Base-by-base conservation (phyloP, 1,140 invertebrate species). In the Atta cephalotes region DNA sequence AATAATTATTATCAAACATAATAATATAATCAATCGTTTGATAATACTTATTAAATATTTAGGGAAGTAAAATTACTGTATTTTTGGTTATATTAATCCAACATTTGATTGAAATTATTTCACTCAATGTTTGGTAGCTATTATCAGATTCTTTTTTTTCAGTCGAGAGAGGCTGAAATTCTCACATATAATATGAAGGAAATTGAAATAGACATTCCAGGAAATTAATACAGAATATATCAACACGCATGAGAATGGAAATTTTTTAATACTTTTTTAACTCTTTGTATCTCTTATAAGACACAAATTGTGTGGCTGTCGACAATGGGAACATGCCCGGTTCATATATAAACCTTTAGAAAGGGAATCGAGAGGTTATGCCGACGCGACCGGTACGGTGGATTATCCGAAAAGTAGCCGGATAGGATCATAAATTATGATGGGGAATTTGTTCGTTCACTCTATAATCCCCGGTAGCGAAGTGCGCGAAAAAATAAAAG, bases 361-460 rank as follows among this genome's bases (percentile, higher is more conserved):
- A 71, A 56, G 39, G 58, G 78, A 77, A 80, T 81, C 88, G 86
- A 85, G 65, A 77, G 76, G 81, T 72, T 81, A 70, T 72, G 87
- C 65, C 85, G 88, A 87, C 88, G 58, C 79, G 88, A 87, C 79
- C 79, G 62, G 88, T 62, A 87, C 62, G 77, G 86, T 79, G 87
- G 89, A 90, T 91, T 91, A 91, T 90, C 89, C 89, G 78, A 77
- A 81, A 65, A 90, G 65, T 87, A 62, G 80, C 78, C 60, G 89
- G 89, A 91, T 91, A 90, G 84, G 88, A 71, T 78, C 76, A 91
- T 91, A 91, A 91, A 91, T 91, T 91, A 91, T 90, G 78, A 86
- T 85, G 68, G 82, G 71, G 74, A 90, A 91, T 90, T 91, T 90
- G 89, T 90, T 90, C 90, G 65, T 88, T 86, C 86, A 79, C 70